These are phyloP conservation scores for Atherix ibis DNA, from an alignment of 2,888 invertebrate genomes.

Conservation along the genomic window DNA sequence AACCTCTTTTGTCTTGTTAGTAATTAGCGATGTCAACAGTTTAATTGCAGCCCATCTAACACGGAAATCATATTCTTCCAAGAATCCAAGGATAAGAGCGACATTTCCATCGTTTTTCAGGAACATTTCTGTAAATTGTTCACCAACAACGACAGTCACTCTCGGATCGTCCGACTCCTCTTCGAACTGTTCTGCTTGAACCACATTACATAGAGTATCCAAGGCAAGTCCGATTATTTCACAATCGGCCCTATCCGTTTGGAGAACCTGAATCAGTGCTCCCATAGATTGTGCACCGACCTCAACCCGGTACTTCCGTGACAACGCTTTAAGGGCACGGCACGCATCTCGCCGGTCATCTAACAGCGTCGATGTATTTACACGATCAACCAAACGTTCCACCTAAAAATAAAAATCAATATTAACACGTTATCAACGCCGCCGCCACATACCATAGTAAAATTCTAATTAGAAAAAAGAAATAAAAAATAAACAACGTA, in stretches of 20 bases:
- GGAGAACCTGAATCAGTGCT: conserved; percentile 61
- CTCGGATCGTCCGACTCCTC: conserved; percentile 58
- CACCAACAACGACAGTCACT: conserved; percentile 58
- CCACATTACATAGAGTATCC: conserved; percentile 84
- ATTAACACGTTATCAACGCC: too few relatives aligned
- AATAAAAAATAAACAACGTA: too few relatives aligned
- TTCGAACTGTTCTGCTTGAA: conserved; percentile 63
- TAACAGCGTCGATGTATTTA: conserved; percentile 79
- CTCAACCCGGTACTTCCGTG: conserved; percentile 83
- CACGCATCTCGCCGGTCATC: conserved; percentile 96
- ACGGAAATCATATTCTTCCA: conserved; percentile 92
- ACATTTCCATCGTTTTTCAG: conserved; percentile 80
- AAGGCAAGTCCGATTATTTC: conserved; percentile 86
- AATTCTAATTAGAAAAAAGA: too few relatives aligned
- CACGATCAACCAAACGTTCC: conserved; percentile 82
- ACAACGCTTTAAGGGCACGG: conserved; percentile 79
- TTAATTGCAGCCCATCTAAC: conserved; percentile 83
- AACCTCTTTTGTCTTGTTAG: conserved; percentile 71
- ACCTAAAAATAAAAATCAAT: conserved; percentile 45
- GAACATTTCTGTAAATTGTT: conserved; percentile 94
- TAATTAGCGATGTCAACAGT: conserved; percentile 71
- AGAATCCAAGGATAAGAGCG: conserved; percentile 57
- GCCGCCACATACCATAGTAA: too few relatives aligned
- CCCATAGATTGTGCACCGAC: conserved; percentile 89
- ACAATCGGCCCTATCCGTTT: conserved; percentile 74